Evolutionary conservation across 2,888 invertebrate genomes (phyloP).

Genomic region (Clistopyga incitator): DNA sequence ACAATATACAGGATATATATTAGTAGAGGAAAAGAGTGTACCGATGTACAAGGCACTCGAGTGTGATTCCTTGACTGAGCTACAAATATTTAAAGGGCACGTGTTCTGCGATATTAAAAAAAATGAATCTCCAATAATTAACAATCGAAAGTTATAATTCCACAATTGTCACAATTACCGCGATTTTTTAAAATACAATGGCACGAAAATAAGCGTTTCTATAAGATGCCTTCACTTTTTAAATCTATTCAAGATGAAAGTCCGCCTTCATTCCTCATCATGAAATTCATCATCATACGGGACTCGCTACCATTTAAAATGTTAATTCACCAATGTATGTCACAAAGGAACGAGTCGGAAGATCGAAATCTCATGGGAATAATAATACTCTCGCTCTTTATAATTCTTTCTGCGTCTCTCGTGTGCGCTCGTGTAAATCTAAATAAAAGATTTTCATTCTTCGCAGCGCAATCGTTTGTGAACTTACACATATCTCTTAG

Average conservation of each 20-base stretch:
- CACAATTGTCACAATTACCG: too few species aligned
- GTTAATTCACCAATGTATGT: conserved; percentile 8
- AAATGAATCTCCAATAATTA: too few species aligned
- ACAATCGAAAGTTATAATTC: too few species aligned
- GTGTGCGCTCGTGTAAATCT: neutral
- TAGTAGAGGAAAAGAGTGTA: neutral
- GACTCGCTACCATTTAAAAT: neutral
- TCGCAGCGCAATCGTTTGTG: neutral
- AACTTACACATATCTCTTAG: neutral
- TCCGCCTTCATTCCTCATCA: neutral
- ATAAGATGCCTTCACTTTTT: neutral
- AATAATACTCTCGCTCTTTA: neutral
- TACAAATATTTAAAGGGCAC: neutral
- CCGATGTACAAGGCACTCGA: neutral
- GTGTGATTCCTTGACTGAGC: neutral
- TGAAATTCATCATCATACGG: neutral
- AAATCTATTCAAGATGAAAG: neutral
- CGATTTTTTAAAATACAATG: neutral
- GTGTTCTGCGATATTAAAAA: too few species aligned
- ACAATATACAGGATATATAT: too few species aligned
- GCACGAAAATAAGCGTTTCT: neutral
- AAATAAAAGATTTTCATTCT: conserved; percentile 14
- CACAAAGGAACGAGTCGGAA: neutral
- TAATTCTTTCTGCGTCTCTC: neutral
- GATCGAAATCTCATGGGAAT: conserved; percentile 26